Base-by-base conservation (phyloP, 2,888 invertebrate genomes). In the Drepanosiphum platanoidis region DNA sequence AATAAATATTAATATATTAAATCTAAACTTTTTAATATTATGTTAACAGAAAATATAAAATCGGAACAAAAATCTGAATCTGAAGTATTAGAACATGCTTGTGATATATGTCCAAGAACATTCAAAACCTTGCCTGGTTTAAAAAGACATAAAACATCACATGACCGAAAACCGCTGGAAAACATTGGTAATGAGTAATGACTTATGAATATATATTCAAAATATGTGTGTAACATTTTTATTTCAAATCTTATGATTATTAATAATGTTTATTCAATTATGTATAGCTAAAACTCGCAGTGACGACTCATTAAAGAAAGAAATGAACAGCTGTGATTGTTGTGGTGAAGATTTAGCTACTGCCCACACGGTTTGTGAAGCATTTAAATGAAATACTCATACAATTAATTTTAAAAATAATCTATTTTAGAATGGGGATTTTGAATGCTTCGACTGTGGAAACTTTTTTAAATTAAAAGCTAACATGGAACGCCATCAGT, bases 401-500 rank as follows among this genome's bases (percentile, higher is more conserved):
- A 9, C 39, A 71, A 39, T n/a, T n/a, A 42, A 71, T 36, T 72
- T 8, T 72, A 34, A 36, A 36, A n/a, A 18, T 11, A 3, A 88
- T 88, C 22, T 61, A 8, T 88, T 89, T 39, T 87, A 91, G 91
- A 89, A 89, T n/a, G 92, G 92, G 9, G 90, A 91, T 77, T 91
- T 90, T 88, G 90, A 91, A 87, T 93, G 93, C 88, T 88, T 89
- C 0, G 89, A 92, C 87, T 96, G 96, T 88, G 92, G 92, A 18
- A 94, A 95, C 89, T 92, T 93, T 5, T 96, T 95, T 88, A 92
- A 93, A 88, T 92, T 93, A 58, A 91, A 93, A 88, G 91, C 92
- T 39, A 94, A 93, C 87, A 92, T 93, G 87, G 91, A 92, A 74
- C 91, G 93, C 11, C 96, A 96, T 89, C 89, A 92, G 27, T 90